These are phyloP conservation scores for Orchesella flavescens DNA, from an alignment of 2,888 invertebrate species.

Conservation along the genomic window DNA sequence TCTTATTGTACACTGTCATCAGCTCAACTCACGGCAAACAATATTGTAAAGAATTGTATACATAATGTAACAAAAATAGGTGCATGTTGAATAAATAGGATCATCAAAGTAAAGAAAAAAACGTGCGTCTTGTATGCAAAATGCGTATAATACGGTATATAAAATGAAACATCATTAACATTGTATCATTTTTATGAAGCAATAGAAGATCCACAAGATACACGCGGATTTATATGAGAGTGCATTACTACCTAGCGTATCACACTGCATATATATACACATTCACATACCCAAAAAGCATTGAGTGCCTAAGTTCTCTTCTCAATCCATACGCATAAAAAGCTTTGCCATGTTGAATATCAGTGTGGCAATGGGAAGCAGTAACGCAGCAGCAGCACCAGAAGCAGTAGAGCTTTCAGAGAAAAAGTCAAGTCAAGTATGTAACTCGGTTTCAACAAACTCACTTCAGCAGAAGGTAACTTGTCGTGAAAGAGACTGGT, in stretches of 20 bases:
- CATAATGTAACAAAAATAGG: not conserved
- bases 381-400: conserved; percentile 6
- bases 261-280: too few relatives aligned
- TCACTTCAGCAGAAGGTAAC: conserved; percentile 61
- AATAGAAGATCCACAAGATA: not conserved
- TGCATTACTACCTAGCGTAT: too few relatives aligned
- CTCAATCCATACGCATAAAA: too few relatives aligned
- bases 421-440: conserved; percentile 56
- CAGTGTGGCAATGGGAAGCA: not conserved
- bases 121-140: conserved; percentile 57
- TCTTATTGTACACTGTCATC: too few relatives aligned
- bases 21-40: too few relatives aligned
- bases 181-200: conserved; percentile 33
- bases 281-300: too few relatives aligned
- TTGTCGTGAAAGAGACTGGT: conserved; percentile 62
- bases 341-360: too few relatives aligned
- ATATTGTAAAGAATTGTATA: not conserved
- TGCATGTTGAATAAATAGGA: conserved; percentile 3
- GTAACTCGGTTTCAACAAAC: conserved; percentile 56
- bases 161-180: conserved; percentile 25
- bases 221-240: too few relatives aligned
- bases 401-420: conserved; percentile 20
- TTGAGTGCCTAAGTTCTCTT: too few relatives aligned
- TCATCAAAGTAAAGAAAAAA: conserved; percentile 44
- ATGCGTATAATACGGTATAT: conserved; percentile 49